Base-by-base conservation (phyloP, 2,113 vertebrate genomes). In the Alouatta palliata region DNA sequence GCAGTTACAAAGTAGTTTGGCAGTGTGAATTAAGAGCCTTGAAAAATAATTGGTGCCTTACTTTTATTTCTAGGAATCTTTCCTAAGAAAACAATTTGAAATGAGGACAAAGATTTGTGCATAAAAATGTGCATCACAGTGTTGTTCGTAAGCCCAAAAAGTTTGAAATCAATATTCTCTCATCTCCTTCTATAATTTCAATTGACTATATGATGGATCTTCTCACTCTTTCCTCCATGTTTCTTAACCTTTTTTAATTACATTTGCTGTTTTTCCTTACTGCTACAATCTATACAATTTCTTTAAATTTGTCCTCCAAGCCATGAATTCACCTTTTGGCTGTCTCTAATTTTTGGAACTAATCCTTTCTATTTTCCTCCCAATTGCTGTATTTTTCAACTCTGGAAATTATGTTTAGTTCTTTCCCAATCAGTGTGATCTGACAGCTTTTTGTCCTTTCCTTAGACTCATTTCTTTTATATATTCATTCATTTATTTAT, bases 81-180 rank as follows among this genome's bases (percentile, higher is more conserved):
- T 94, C 76, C 6, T 73, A 52, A 93, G 68, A 79, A 93, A 87
- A 73, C 54, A 94, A 85, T 88, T 64, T 85, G 25, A 96, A 79
- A 82, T 54, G 5, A 61, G 47, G 35, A 73, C 25, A 82, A 87
- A 89, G 7, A 13, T 71, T 40, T 91, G 25, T 58, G 17, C 66
- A 61, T 81, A 43, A 93, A 95, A 76, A 52, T 47, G 32, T 35
- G 64, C 1, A 45, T 70, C n/a, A 64, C 13, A 52, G 12, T 73
- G 23, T 93, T 70, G 64, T 56, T 82, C 86, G 5, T 84, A 96
- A 86, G 40, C 37, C 16, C 80, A 35, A 85, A 95, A 82, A 40
- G 1, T 66, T n/a, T n/a, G 35, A 76, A 84, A 49, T 83, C 83
- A 95, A 45, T 75, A 91, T 80, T 95, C 52, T 91, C 64, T 52